phyloP scores from a whole-genome alignment of 2,888 invertebrate species.

The Drosophila neotestacea region DNA sequence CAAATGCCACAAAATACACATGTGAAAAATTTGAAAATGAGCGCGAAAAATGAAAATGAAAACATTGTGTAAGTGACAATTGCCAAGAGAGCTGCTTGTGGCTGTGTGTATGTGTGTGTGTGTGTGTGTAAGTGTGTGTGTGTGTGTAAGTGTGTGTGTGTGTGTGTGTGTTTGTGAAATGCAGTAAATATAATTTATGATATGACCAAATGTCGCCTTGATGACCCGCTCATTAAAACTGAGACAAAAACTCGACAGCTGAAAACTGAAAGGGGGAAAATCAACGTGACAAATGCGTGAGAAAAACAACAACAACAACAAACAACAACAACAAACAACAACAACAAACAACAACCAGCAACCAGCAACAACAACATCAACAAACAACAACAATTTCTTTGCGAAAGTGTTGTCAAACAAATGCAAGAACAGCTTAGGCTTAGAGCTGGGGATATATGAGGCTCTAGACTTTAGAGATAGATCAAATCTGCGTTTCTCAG shows the following conservation, averaged over 20 bases:
- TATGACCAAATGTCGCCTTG: constrained; percentile 70
- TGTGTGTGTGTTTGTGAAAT: constrained; percentile 53
- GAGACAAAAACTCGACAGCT: constrained; percentile 34
- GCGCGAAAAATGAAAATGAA: constrained; percentile 45
- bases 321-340: constrained; percentile 5
- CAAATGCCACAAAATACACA: constrained; percentile 55
- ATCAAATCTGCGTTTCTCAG: too few species aligned
- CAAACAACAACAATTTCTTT: constrained; percentile 6
- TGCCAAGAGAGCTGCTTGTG: constrained; percentile 20
- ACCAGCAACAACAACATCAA: constrained; percentile 3
- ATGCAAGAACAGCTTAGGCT: neutral
- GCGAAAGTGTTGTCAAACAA: constrained; percentile 15
- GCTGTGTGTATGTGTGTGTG: constrained; percentile 7
- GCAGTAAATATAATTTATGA: constrained; percentile 72
- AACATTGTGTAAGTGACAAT: constrained; percentile 65
- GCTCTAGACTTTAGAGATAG: too few species aligned
- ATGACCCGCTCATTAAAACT: constrained; percentile 73
- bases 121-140: constrained; percentile 17
- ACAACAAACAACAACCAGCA: neutral
- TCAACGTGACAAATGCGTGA: constrained; percentile 73
- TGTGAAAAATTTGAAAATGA: constrained; percentile 54
- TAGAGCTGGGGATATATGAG: neutral
- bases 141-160: constrained; percentile 18
- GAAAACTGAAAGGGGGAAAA: constrained; percentile 43
- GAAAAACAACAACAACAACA: constrained; percentile 50